Conservation (phyloP, 1,140 invertebrate species). For the Euglossa dilemma region DNA sequence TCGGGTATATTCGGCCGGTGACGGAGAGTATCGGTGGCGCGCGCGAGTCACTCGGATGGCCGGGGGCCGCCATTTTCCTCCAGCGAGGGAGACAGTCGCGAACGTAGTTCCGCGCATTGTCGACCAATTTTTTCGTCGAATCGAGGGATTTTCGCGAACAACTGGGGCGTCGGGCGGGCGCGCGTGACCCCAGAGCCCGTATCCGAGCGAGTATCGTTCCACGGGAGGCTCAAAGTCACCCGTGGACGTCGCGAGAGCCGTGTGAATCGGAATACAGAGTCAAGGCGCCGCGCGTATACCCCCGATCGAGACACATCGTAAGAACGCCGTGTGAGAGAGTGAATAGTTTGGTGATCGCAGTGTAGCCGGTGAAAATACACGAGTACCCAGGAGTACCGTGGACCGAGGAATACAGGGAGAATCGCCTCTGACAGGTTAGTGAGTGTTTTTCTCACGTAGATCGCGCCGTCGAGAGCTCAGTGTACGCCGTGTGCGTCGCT, state of each 20-base stretch:
- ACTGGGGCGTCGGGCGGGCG: slow-evolving; percentile 66
- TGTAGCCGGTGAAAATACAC: slow-evolving; percentile 61
- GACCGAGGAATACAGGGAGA: slow-evolving; percentile 57
- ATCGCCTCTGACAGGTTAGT: slow-evolving; percentile 75
- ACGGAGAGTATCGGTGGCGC: slow-evolving; percentile 65
- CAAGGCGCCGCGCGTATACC: slow-evolving; percentile 49
- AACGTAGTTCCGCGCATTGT: slow-evolving; percentile 67
- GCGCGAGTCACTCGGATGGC: slow-evolving; percentile 73
- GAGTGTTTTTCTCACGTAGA: slow-evolving; percentile 55
- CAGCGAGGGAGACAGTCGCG: slow-evolving; percentile 77
- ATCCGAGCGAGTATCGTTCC: slow-evolving; percentile 54
- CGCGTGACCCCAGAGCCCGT: slow-evolving; percentile 62
- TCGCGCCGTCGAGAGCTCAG: slow-evolving; percentile 42
- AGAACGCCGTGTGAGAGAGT: slow-evolving; percentile 58
- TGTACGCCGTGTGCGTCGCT: slow-evolving; percentile 49
- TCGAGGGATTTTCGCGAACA: slow-evolving; percentile 50
- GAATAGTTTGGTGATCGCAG: slow-evolving; percentile 63
- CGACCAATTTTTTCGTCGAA: slow-evolving; percentile 54
- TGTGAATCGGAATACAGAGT: slow-evolving; percentile 43
- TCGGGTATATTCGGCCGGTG: slow-evolving; percentile 55
- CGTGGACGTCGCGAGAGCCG: slow-evolving; percentile 54
- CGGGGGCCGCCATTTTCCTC: slow-evolving; percentile 80
- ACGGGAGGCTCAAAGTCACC: slow-evolving; percentile 55
- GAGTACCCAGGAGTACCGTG: slow-evolving; percentile 35
- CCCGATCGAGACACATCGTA: slow-evolving; percentile 30